Evolutionary conservation across 1,140 invertebrate species (phyloP).

Genomic region (Bombus sylvicola): DNA sequence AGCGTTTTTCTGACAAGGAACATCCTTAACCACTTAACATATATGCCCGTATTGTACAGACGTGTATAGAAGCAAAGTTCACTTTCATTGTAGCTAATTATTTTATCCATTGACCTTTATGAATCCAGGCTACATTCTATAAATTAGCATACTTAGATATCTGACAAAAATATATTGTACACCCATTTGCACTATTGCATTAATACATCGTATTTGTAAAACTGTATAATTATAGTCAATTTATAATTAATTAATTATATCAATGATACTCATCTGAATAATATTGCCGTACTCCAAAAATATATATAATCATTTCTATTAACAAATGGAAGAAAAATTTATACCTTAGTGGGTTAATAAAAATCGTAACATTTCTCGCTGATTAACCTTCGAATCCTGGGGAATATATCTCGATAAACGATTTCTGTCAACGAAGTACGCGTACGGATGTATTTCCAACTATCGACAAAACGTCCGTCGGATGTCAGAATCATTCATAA

Average conservation of each 20-base stretch:
- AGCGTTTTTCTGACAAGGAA: not conserved
- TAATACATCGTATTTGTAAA: no score
- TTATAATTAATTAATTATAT: no score
- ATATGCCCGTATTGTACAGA: not conserved
- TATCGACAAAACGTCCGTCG: constrained; percentile 4
- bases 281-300: not conserved
- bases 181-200: not conserved
- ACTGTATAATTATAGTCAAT: no score
- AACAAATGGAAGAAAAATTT: no score
- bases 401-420: not conserved
- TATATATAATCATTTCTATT: not conserved
- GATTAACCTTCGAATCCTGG: not conserved
- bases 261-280: no score
- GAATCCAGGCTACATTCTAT: not conserved
- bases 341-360: not conserved
- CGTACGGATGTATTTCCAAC: not conserved
- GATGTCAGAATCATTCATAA: constrained; percentile 30
- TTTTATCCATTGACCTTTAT: no score
- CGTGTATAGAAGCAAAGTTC: no score
- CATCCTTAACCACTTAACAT: not conserved
- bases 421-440: not conserved
- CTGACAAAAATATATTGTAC: not conserved
- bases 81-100: no score
- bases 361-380: not conserved
- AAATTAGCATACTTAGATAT: not conserved